phyloP scores from a whole-genome alignment of 53 echinoderm and acorn worm genomes.

The Henricia sp. region DNA sequence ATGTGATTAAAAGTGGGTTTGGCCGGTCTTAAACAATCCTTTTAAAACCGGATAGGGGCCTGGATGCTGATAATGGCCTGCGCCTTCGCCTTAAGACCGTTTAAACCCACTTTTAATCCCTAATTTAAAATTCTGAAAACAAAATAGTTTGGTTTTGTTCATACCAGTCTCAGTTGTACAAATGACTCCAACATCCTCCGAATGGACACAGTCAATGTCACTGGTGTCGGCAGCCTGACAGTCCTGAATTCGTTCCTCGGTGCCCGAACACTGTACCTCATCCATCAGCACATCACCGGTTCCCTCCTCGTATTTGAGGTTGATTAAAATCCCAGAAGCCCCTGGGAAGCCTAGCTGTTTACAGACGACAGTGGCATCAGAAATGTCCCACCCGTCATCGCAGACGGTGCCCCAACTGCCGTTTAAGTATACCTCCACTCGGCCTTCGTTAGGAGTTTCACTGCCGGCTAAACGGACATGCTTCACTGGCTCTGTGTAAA shows the following conservation, averaged over 20 bases:
- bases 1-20: too few relatives aligned
- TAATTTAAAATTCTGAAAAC: neutral
- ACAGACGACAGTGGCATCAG: slow-evolving; percentile 44
- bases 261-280: slow-evolving; percentile 33
- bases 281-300: slow-evolving; percentile 27
- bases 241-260: slow-evolving; percentile 20
- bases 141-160: too few relatives aligned
- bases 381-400: slow-evolving; percentile 35
- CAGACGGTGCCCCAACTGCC: slow-evolving; percentile 56
- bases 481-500: neutral
- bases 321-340: neutral
- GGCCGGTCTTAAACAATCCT: too few relatives aligned
- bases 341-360: slow-evolving; percentile 46
- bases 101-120: neutral
- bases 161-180: slow-evolving; percentile 38
- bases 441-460: slow-evolving; percentile 14
- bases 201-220: slow-evolving; percentile 14
- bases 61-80: too few relatives aligned
- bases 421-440: slow-evolving; percentile 37
- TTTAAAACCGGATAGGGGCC: too few relatives aligned
- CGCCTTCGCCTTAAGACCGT: too few relatives aligned
- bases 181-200: slow-evolving; percentile 45
- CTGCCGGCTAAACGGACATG: slow-evolving; percentile 14
- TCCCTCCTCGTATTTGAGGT: slow-evolving; percentile 23
- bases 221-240: neutral